Evolutionary conservation across 2,113 vertebrate species (phyloP), one percentile per base, ranked within the genome.

Genomic region (Ptychochromis oligacanthus): DNA sequence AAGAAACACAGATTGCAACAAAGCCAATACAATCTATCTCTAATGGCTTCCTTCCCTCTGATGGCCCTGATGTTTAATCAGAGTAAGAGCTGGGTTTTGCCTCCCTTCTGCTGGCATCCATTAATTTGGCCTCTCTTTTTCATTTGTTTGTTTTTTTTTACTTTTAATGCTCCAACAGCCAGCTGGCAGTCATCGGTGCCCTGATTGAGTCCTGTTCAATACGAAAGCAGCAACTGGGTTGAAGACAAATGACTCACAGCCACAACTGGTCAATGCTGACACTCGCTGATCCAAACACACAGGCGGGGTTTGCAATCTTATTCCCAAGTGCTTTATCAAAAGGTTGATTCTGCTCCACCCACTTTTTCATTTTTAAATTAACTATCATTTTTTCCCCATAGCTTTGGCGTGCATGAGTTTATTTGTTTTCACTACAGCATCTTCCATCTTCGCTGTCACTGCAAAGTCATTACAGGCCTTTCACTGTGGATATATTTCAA

Each of bases 1-100:
- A 49, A 76, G 70, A 82, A 62, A 77, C 70, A 57, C 57, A 49
- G 85, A 87, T 85, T 31, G 80, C 89, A 85, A 88, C 93, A 92
- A 87, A 94, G 83, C 91, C 93, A 90, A 93, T 90, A 82, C 88
- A 89, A 93, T 94, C 92, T 59, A 91, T 94, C 93, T 88, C 92
- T 95, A 95, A 96, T 95, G 93, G 93, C 86, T 90, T 89, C 89
- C 93, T 92, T 81, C 86, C 64, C 87, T 90, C 75, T 87, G 89
- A 94, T 90, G 90, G 89, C 91, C 82, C 79, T 86, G 67, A 90
- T 95, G 92, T 95, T 96, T 96, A 96, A 96, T 96, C 95, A 95
- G 93, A 93, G 90, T 96, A 95, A 96, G 91, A 96, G 96, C 91
- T 38, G 56, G 89, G 83, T 67, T 81, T 92, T 86, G 81, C 91